Conservation (phyloP, 2,797 vertebrate genomes). For the Lacerta agilis region DNA sequence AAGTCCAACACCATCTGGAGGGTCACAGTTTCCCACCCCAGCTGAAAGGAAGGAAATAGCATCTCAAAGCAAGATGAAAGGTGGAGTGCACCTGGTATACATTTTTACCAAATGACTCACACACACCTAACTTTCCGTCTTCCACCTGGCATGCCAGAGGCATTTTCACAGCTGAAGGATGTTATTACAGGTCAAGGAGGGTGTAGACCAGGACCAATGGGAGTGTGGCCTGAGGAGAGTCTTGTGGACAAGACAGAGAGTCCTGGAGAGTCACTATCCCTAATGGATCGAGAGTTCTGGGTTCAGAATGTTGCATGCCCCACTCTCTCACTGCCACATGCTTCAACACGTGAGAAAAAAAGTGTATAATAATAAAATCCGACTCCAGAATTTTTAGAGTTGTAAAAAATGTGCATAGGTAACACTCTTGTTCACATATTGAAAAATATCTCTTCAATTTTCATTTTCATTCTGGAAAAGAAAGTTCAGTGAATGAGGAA, state of each 20-base stretch:
- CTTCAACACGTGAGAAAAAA: neutral
- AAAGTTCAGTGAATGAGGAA: constrained; percentile 1
- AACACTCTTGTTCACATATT: neutral
- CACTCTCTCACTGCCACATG: neutral
- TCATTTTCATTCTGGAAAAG: neutral
- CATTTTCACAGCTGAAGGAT: too few species aligned
- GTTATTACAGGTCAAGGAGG: too few species aligned
- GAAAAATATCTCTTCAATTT: neutral
- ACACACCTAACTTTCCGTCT: too few species aligned
- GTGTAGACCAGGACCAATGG: too few species aligned
- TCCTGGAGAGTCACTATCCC: too few species aligned
- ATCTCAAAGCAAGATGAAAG: neutral
- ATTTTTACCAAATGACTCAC: too few species aligned
- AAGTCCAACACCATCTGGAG: too few species aligned
- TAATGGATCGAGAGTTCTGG: neutral
- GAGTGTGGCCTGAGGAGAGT: too few species aligned
- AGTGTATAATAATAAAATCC: neutral
- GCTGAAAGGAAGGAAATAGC: neutral
- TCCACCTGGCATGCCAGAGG: too few species aligned
- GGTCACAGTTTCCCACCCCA: too few species aligned
- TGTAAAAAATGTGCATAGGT: neutral
- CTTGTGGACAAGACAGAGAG: too few species aligned
- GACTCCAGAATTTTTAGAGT: neutral
- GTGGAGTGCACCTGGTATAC: too few species aligned
- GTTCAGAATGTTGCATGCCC: neutral